Evolutionary conservation across 1,140 invertebrate genomes (phyloP).

Genomic region (Drosophila sechellia): DNA sequence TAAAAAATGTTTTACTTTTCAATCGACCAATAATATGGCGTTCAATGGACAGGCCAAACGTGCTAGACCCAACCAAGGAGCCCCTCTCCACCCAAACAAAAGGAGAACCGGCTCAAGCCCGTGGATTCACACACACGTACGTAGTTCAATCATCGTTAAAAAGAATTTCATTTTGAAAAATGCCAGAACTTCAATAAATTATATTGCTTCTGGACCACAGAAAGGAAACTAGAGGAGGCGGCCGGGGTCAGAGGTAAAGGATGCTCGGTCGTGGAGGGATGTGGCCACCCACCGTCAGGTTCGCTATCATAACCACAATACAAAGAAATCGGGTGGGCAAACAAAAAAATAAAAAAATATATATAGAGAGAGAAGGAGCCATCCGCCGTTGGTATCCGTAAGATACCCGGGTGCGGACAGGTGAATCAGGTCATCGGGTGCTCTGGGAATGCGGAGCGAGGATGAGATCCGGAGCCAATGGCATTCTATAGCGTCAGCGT

Average conservation of each 20-base stretch:
- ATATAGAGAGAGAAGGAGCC: constrained; percentile 8
- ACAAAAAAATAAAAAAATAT: constrained; percentile 12
- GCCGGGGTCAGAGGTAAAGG: background rate
- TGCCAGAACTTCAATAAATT: constrained; percentile 81
- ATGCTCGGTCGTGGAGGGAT: constrained; percentile 4
- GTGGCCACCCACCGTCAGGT: constrained; percentile 40
- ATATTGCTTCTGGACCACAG: constrained; percentile 61
- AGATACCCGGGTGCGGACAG: constrained; percentile 55
- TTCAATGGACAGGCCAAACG: constrained; percentile 77
- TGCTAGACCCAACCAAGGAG: constrained; percentile 66
- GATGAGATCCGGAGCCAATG: constrained; percentile 67
- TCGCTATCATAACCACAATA: constrained; percentile 80
- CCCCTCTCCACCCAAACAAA: background rate
- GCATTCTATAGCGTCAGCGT: constrained; percentile 65
- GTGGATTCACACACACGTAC: constrained; percentile 37
- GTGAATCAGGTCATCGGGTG: constrained; percentile 70
- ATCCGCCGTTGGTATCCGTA: constrained; percentile 41
- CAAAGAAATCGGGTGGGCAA: constrained; percentile 48
- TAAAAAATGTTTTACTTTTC: constrained; percentile 83
- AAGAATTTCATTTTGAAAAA: constrained; percentile 83
- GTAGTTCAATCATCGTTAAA: constrained; percentile 78
- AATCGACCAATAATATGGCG: constrained; percentile 82
- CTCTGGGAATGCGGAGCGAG: constrained; percentile 27
- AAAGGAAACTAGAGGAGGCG: background rate
- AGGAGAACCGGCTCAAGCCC: no score